These are phyloP conservation scores for Parapsyche elsis DNA, from an alignment of 1,140 invertebrate species.

Conservation along the genomic window DNA sequence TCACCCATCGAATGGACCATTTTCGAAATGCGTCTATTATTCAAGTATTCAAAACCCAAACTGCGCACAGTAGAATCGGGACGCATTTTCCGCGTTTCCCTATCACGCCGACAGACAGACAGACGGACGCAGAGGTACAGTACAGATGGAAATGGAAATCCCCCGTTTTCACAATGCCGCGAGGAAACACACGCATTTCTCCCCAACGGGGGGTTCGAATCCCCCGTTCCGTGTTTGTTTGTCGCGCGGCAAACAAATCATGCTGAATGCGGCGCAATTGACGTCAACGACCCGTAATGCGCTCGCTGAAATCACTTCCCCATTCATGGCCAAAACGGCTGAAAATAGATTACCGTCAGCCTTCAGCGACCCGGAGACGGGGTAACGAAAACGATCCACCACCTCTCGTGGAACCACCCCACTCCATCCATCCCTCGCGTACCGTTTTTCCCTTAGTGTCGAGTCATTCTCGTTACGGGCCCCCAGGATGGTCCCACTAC, in stretches of 20 bases:
- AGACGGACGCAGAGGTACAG: background rate
- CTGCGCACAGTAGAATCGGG: too few species aligned
- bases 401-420: background rate
- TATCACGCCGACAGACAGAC: background rate
- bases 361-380: background rate
- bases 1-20: too few species aligned
- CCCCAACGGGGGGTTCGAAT: conserved; percentile 19
- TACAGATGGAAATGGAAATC: background rate
- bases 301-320: conserved; percentile 34
- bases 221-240: conserved; percentile 33
- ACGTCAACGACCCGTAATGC: conserved; percentile 41
- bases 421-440: background rate
- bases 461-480: conserved; percentile 17
- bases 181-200: background rate
- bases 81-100: background rate
- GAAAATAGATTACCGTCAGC: conserved; percentile 36
- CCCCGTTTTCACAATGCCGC: background rate
- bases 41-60: too few species aligned
- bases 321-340: conserved; percentile 38
- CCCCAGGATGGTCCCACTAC: background rate
- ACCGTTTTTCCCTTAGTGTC: conserved; percentile 2
- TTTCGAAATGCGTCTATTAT: too few species aligned
- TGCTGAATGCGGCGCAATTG: conserved; percentile 33
- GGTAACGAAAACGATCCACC: background rate
- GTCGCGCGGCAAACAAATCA: conserved; percentile 38